Evolutionary conservation across 1,140 invertebrate genomes (phyloP), one percentile per base, ranked within the genome.

Genomic region (Drosophila grimshawi): DNA sequence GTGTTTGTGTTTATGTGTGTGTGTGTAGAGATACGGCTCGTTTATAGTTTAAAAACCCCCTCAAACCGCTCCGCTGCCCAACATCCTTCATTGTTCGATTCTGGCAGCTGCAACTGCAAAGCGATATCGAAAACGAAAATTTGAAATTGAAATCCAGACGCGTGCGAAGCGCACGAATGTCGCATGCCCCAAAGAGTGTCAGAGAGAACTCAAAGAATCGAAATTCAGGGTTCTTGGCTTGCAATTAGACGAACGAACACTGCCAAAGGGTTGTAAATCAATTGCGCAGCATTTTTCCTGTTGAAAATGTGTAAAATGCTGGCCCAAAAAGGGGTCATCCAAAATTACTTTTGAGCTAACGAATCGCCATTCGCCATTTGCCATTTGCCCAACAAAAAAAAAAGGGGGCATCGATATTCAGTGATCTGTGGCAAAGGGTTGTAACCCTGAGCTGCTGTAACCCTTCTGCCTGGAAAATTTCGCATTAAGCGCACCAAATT

Each of bases 401-500:
- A 52, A 39, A 5, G 39, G 39, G 4, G 19, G 19, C 19, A 39
- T 19, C 5, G 4, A 29, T 45, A 80, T 66, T 60, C 68, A 65
- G 52, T 73, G 75, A 73, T 57, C 73, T 71, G 64, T 80, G 57
- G 52, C 62, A 72, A 64, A 64, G 66, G 62, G 76, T 65, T 71
- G 52, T 68, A 86, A 86, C 79, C 82, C 79, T 74, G 67, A 72
- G 80, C 49, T 43, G n/a, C 63, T 69, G 78, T 53, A 35, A 45
- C 35, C 69, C 41, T 81, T 74, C 80, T 64, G 52, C 59, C 45
- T 71, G 68, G 77, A 81, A 91, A 91, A 90, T 78, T 90, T 90
- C 86, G 85, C 86, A 89, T 85, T 90, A 85, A 81, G 62, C 72
- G 56, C 76, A 68, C 52, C 66, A 74, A 86, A 86, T 86, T 83